These are phyloP conservation scores for Calliphora vomitoria DNA, from an alignment of 2,888 invertebrate genomes.

Conservation along the genomic window DNA sequence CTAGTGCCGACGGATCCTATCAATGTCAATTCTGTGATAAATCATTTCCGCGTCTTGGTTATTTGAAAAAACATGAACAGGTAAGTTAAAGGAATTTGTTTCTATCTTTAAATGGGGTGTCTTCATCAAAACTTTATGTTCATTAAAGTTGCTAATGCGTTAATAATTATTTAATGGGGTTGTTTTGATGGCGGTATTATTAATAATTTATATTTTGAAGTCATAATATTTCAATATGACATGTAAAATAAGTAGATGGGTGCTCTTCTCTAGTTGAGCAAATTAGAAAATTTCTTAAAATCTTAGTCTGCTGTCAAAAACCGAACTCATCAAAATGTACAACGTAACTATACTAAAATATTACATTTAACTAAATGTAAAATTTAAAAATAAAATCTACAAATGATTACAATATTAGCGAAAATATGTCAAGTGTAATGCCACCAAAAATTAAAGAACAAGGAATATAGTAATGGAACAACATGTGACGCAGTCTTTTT, in stretches of 20 bases:
- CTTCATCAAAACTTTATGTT: conserved; percentile 46
- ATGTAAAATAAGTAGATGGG: background rate
- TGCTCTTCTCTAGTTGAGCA: background rate
- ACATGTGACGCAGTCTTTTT: no score
- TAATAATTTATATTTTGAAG: background rate
- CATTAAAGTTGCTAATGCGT: conserved; percentile 37
- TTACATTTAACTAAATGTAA: no score
- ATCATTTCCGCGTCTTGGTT: conserved; percentile 93
- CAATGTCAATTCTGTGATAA: conserved; percentile 96
- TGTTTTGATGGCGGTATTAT: conserved; percentile 2
- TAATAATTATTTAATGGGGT: conserved; percentile 59
- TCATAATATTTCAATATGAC: background rate
- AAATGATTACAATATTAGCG: no score
- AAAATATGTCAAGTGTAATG: no score
- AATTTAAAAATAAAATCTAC: no score
- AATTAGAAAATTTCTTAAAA: background rate
- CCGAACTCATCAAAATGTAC: no score
- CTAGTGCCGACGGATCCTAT: conserved; percentile 91
- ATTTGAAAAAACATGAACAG: conserved; percentile 96
- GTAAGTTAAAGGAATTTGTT: conserved; percentile 85
- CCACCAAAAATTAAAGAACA: no score
- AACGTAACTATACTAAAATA: no score
- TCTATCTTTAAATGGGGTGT: conserved; percentile 59
- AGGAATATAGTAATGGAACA: no score
- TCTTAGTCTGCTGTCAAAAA: no score